Base-by-base conservation (phyloP, 2,113 vertebrate genomes). In the Gallinago paraguaiae region DNA sequence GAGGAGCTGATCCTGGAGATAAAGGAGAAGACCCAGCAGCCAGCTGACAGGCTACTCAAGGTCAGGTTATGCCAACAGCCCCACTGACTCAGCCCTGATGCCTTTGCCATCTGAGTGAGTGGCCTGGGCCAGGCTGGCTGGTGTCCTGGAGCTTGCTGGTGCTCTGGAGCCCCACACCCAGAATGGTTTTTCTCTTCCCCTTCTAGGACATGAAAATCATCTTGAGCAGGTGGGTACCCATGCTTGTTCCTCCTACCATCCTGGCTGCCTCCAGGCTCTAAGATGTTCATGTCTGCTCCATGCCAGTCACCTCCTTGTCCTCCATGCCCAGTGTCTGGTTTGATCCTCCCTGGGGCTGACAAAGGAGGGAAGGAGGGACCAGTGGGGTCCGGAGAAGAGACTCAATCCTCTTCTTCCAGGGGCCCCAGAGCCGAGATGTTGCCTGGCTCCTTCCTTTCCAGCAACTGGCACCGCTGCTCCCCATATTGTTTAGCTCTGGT, bases 1-100 rank as follows among this genome's bases (percentile, higher is more conserved):
- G 95, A 95, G n/a, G 74, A 93, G 11, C 61, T 97, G 69, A 92
- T 94, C 86, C 43, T 88, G 93, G 92, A 97, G 69, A 93, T 97
- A 84, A 92, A 60, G 45, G 65, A 93, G 80, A 96, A 95, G 80
- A 79, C 39, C 35, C 95, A 95, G 53, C 93, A 93, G 69, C 88
- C 96, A 0, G 48, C 86, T 2, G 80, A 96, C 2, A 45, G 31
- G 53, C 43, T 96, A 53, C 92, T 97, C 16, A 96, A 96, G 95
- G 95, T 97, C 69, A 93, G 95, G 45, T 39, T 64, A 5, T 24
- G 60, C 24, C 35, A 60, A 33, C 48, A 78, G 30, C 13, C 10
- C 48, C 17, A 8, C 15, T 50, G 33, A 70, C 37, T 65, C 54
- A 77, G n/a, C 24, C 54, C 23, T 0, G 0, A 7, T 46, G n/a